Base-by-base conservation (phyloP, 2,888 invertebrate species). In the Lithophane ornitopus region DNA sequence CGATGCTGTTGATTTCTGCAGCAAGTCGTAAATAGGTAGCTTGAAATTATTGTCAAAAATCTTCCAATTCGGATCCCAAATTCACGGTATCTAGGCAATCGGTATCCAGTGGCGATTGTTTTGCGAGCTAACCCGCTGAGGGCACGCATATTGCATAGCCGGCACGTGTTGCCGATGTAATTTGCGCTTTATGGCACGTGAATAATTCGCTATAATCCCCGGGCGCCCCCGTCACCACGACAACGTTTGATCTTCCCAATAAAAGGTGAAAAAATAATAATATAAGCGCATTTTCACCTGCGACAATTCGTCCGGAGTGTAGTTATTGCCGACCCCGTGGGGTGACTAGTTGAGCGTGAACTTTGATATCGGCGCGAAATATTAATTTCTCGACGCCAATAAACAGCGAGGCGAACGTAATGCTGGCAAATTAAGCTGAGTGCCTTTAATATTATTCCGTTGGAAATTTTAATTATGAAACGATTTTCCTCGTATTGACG, bases 321-420 rank as follows among this genome's bases (percentile, higher is more conserved):
- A 94, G 94, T 95, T 94, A 94, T 93, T 94, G 92, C 86, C 92
- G 93, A 91, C 92, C 92, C 92, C 91, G 86, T 88, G 92, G 94
- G 95, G 95, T 94, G 94, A 92, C 92, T 95, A 96, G 96, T 95
- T 95, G 95, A 96, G 96, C 96, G 96, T 95, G 93, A 96, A 95
- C 95, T 94, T 95, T 96, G 94, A 95, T 96, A 96, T 95, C 94
- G 94, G 94, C 92, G 95, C 94, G 94, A 96, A 95, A 96, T 96
- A 96, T 96, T 96, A 96, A 96, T 96, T 95, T 96, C 94, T 94
- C 94, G 93, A 91, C 93, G 93, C 94, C 95, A 95, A 95, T 95
- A 94, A 95, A 94, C 94, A 93, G 78, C 91, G 91, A 90, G 92
- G 94, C 95, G 95, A 91, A 92, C 93, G 94, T 95, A 95, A 95